phyloP scores from a whole-genome alignment of 2,888 invertebrate genomes.

The Pyrocoelia pectoralis region DNA sequence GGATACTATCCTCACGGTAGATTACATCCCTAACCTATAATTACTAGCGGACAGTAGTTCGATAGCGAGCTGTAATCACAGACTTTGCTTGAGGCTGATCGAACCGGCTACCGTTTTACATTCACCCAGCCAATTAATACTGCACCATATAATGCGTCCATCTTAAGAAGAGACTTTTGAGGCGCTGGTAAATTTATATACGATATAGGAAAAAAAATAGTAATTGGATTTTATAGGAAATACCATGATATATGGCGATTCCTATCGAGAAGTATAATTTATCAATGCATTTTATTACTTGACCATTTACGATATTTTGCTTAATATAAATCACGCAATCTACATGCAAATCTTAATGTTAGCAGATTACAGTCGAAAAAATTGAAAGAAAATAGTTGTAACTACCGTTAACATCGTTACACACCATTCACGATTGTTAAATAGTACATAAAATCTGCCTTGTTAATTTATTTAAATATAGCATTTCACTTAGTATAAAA shows the following conservation, averaged over 20 bases:
- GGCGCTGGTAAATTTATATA: constrained; percentile 13
- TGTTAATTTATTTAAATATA: constrained; percentile 5
- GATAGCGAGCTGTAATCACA: constrained; percentile 56
- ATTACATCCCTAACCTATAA: constrained; percentile 54
- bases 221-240: constrained; percentile 13
- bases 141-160: constrained; percentile 27
- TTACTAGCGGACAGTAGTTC: constrained; percentile 57
- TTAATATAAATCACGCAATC: constrained; percentile 21
- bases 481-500: no score
- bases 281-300: constrained; percentile 9
- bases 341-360: constrained; percentile 15
- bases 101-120: constrained; percentile 53
- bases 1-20: constrained; percentile 46
- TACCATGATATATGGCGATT: constrained; percentile 1
- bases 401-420: constrained; percentile 13
- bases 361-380: constrained; percentile 3
- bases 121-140: constrained; percentile 50
- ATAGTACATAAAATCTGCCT: background rate
- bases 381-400: constrained; percentile 7
- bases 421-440: constrained; percentile 4
- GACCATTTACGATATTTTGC: constrained; percentile 13
- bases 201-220: background rate
- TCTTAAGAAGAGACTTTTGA: constrained; percentile 33
- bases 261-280: background rate
- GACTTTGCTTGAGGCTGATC: constrained; percentile 48